Conservation (phyloP, 53 echinoderm and acorn worm species). For the Stichopus horrens region DNA sequence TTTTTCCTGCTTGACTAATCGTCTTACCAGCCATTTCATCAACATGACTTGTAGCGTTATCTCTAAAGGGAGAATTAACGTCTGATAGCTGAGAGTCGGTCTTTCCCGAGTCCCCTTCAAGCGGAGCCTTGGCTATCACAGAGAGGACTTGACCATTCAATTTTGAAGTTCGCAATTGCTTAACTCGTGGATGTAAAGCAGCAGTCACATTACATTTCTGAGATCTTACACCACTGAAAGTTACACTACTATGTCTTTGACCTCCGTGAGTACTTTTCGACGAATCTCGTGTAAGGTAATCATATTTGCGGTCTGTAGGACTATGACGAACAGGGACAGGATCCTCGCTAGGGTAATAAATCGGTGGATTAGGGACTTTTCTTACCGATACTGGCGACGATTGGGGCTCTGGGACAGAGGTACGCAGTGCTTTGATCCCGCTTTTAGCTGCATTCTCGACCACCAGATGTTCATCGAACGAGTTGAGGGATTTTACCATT, state of each 20-base stretch:
- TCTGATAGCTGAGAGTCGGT: not conserved
- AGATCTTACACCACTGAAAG: not conserved
- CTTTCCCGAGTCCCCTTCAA: not conserved
- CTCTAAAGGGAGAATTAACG: not conserved
- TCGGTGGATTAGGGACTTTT: slow-evolving; percentile 41
- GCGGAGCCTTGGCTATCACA: not conserved
- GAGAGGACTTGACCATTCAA: not conserved
- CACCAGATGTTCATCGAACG: not conserved
- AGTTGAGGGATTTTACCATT: not conserved
- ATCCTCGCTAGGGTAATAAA: slow-evolving; percentile 41
- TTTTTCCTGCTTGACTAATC: not conserved
- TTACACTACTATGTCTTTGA: not conserved
- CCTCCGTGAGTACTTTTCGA: not conserved
- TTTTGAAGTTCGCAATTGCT: slow-evolving; percentile 13
- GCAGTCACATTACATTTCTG: not conserved
- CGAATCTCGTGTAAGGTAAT: not conserved
- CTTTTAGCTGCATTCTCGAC: not conserved
- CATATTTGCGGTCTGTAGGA: not conserved
- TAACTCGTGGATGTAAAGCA: slow-evolving; percentile 33
- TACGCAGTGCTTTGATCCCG: not conserved
- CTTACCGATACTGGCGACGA: slow-evolving; percentile 45
- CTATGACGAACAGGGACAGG: slow-evolving; percentile 20
- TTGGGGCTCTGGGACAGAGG: slow-evolving; percentile 1
- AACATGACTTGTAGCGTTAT: not conserved
- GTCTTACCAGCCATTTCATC: not conserved